Percentiles rank a stretch among this genome's conserved stretches.
Conservation (phyloP, 1,140 invertebrate species). For the Atta texana region DNA sequence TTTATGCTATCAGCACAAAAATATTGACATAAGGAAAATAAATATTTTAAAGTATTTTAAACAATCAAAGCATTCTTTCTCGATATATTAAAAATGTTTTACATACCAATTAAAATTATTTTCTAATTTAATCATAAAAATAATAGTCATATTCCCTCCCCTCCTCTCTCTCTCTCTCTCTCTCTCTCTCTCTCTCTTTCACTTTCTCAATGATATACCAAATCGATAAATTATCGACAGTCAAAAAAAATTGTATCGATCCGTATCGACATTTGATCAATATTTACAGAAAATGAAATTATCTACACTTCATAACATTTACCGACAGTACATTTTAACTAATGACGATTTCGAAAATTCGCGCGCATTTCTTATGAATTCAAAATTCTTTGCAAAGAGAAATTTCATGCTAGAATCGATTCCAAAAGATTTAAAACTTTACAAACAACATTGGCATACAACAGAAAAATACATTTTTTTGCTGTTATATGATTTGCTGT, state of each 20-base stretch:
- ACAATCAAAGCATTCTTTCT: not conserved
- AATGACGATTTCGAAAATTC: no score
- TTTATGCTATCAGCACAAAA: not conserved
- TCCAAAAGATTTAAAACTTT: no score
- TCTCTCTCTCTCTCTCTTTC: no score
- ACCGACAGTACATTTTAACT: conserved; percentile 4
- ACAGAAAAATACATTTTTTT: no score
- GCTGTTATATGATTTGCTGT: no score
- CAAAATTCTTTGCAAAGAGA: no score
- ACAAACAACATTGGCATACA: no score
- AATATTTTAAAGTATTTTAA: not conserved
- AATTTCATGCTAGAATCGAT: no score
- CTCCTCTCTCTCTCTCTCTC: no score
- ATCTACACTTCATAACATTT: not conserved
- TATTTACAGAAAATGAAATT: not conserved
- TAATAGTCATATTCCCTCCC: not conserved
- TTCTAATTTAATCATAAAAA: not conserved
- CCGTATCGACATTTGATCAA: not conserved
- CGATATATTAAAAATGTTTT: not conserved
- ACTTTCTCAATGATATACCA: not conserved
- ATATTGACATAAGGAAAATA: not conserved
- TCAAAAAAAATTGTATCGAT: not conserved
- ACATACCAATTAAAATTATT: conserved; percentile 3
- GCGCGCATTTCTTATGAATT: no score
- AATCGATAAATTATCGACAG: not conserved